These are phyloP conservation scores for Misgurnus anguillicaudatus DNA, from an alignment of 2,113 vertebrate genomes.

Conservation along the genomic window DNA sequence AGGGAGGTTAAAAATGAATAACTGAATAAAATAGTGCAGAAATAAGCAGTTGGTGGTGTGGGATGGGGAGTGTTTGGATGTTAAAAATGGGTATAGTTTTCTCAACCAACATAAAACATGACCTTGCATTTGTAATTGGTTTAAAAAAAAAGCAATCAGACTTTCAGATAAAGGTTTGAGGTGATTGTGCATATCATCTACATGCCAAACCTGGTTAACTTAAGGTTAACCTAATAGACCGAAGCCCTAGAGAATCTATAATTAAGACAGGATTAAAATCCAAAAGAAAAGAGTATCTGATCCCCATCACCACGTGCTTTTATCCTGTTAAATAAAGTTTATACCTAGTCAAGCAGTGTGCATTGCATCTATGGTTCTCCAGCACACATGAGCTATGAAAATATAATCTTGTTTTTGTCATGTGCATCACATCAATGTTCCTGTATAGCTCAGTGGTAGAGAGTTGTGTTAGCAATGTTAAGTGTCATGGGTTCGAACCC, in stretches of 20 bases:
- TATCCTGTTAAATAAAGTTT: slow-evolving; percentile 37
- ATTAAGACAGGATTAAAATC: slow-evolving; percentile 50
- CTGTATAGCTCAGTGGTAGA: too few species aligned
- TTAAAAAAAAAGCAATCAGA: slow-evolving; percentile 35
- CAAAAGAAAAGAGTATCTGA: slow-evolving; percentile 41
- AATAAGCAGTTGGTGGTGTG: slow-evolving; percentile 29
- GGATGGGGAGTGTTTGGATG: slow-evolving; percentile 36
- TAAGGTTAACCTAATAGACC: slow-evolving; percentile 30
- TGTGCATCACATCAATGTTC: too few species aligned
- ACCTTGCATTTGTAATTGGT: slow-evolving; percentile 43
- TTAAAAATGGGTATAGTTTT: slow-evolving; percentile 38
- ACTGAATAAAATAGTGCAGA: slow-evolving; percentile 67
- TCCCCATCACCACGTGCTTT: slow-evolving; percentile 40
- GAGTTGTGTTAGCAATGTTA: too few species aligned
- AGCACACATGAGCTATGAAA: too few species aligned
- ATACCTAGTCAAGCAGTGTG: slow-evolving; percentile 28
- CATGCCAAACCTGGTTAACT: slow-evolving; percentile 35
- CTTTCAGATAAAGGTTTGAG: slow-evolving; percentile 52
- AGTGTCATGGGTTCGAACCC: too few species aligned
- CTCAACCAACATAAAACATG: slow-evolving; percentile 42
- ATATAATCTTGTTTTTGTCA: too few species aligned
- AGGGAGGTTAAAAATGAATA: slow-evolving; percentile 62
- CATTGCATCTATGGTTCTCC: background rate
- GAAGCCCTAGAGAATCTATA: slow-evolving; percentile 29
- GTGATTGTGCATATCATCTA: slow-evolving; percentile 44